Base-by-base conservation (phyloP, 2,888 invertebrate species). In the Campoplex nolae region DNA sequence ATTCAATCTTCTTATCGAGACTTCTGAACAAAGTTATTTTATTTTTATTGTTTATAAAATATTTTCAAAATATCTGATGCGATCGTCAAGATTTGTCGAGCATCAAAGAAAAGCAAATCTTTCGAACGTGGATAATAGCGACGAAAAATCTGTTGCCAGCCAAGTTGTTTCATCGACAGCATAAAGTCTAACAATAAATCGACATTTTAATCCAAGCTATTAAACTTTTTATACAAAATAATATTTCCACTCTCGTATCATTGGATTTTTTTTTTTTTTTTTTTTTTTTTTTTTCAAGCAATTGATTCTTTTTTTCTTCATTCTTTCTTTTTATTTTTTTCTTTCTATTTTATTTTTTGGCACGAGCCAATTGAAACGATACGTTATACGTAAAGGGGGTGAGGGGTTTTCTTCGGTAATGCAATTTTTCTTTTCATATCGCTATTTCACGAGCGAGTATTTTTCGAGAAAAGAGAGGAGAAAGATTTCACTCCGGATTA, bases 301-400 rank as follows among this genome's bases (percentile, higher is more conserved):
- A 23, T 23, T 23, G 23, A 23, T 23, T 23, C 23, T 23, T 23
- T 23, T 23, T 23, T 23, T 23, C 16, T 67, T 54, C 9, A 13
- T 23, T 23, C 38, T 38, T 23, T 67, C 38, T 16, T 51, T 65
- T 51, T 42, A 51, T 62, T n/a, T n/a, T n/a, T 38, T 23, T 67
- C 38, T 16, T 51, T 65, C 38, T 42, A 51, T 62, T 45, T 71
- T 42, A 8, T 71, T 35, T 32, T 54, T 56, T 45, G 54, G 45
- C 58, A 54, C 71, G 38, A 77, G 79, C 73, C 83, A 83, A 83
- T 83, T 86, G 74, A 75, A 79, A 79, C 79, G 67, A 65, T 73
- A 62, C 38, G n/a, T 62, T 58, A n/a, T 51, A 42, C 56, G 38
- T 35, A 35, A 2, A 28, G 28, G 62, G 28, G 62, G 28, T 28